These are phyloP conservation scores for Neomorphus geoffroyi DNA, from an alignment of 2,797 vertebrate genomes.

Conservation along the genomic window DNA sequence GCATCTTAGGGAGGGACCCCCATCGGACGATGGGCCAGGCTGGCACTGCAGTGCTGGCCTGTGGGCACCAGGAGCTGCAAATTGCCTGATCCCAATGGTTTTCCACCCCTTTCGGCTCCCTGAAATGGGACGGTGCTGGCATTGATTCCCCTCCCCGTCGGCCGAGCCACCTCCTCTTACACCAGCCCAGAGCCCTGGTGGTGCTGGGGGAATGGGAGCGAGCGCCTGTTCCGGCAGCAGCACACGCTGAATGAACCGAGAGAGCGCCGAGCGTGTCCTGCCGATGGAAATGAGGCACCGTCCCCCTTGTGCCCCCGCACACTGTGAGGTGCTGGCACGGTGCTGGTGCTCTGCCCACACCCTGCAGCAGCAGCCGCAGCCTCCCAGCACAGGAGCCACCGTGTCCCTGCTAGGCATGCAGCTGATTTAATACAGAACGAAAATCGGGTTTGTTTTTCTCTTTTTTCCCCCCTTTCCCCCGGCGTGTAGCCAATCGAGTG, in stretches of 20 bases:
- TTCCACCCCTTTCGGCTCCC: not conserved
- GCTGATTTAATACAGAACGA: accelerated
- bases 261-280: accelerated
- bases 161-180: not conserved
- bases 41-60: not conserved
- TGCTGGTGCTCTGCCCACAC: accelerated
- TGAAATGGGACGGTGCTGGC: not conserved
- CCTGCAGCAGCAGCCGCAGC: not conserved
- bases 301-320: too few species aligned
- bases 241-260: accelerated
- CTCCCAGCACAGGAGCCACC: accelerated
- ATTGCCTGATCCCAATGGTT: not conserved
- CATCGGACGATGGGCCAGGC: accelerated
- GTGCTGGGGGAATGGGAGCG: accelerated
- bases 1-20: not conserved
- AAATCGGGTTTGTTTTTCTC: not conserved
- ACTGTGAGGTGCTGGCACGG: not conserved
- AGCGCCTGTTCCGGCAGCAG: accelerated
- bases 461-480: not conserved
- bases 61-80: accelerated
- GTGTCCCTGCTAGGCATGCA: accelerated
- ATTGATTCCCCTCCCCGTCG: accelerated
- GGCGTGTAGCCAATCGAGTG: accelerated
- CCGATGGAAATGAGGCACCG: accelerated
- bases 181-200: not conserved